Base-by-base conservation (phyloP, 2,113 vertebrate genomes). In the Neofelis nebulosa region DNA sequence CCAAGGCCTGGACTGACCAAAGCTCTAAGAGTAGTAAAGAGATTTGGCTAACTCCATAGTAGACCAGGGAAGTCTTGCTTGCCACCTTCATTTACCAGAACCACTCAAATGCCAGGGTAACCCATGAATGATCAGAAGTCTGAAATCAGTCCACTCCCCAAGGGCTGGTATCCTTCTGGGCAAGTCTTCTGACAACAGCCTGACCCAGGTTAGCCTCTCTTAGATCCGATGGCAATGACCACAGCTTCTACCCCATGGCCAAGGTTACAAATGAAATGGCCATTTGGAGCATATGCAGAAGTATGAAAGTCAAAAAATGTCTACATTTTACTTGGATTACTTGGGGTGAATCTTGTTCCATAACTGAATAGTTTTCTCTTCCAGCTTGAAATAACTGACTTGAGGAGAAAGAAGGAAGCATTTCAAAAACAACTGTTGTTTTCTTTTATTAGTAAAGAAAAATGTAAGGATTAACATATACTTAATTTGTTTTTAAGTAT, bases 401-500 rank as follows among this genome's bases (percentile, higher is more conserved):
- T 79, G 31, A 91, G 21, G 33, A 90, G 29, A 50, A 48, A 50
- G 73, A 91, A 83, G 4, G 15, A 74, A 92, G 89, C 23, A 66
- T 63, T 91, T 95, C 78, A 88, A 95, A 97, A 94, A 52, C 76
- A 52, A 79, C 48, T n/a, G 41, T 10, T 48, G 3, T 18, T 15
- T 48, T 38, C n/a, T n/a, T 41, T 74, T 78, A 48, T 78, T 78
- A 78, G 74, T 78, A 18, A 78, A 48, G 7, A 48, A 78, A 45
- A 48, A 48, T 31, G 27, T 48, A 78, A 48, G 74, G 7, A 48
- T 78, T 78, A 48, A 78, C 27, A 48, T 78, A 41, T 9, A 27
- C 29, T 76, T 76, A 76, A 15, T 92, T 81, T 94, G 88, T 85
- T 96, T 94, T 89, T 78, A 78, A 92, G 63, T 96, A 90, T 91